These are phyloP conservation scores for Hyaena hyaena DNA, from an alignment of 2,113 vertebrate species.

Conservation along the genomic window DNA sequence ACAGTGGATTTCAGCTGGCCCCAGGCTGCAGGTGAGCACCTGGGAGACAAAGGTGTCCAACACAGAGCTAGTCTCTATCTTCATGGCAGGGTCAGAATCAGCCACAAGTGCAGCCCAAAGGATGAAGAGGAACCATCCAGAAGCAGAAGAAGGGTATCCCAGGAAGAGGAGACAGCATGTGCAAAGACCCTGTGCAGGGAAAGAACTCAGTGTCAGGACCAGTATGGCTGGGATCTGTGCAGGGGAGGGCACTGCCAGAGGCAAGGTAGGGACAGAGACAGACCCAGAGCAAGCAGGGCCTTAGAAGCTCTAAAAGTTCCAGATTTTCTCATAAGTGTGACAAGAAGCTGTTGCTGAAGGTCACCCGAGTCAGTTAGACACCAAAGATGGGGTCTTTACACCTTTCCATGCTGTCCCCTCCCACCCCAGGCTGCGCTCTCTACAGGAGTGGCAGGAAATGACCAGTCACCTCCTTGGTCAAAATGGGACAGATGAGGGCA, in stretches of 20 bases:
- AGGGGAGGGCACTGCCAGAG: no score
- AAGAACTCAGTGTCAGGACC: background rate
- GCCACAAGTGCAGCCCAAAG: background rate
- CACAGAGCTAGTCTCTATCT: background rate
- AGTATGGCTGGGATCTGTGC: background rate
- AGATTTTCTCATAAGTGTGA: background rate
- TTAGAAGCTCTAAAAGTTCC: background rate
- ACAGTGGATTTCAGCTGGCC: background rate
- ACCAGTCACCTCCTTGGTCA: background rate
- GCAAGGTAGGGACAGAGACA: background rate
- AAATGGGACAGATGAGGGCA: no score
- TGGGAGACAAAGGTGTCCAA: background rate
- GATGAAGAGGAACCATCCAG: background rate
- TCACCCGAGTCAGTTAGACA: no score
- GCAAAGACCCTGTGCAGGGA: background rate
- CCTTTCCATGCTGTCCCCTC: background rate
- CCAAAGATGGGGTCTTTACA: no score
- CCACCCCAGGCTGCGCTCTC: background rate
- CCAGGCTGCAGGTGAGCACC: background rate
- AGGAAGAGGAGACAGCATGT: background rate
- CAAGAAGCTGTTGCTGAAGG: background rate
- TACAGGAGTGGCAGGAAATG: background rate
- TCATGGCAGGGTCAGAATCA: background rate
- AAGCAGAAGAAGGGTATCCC: background rate
- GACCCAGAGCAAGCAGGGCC: background rate